Base-by-base conservation (phyloP, 2,888 invertebrate species). In the Eurytoma californica region DNA sequence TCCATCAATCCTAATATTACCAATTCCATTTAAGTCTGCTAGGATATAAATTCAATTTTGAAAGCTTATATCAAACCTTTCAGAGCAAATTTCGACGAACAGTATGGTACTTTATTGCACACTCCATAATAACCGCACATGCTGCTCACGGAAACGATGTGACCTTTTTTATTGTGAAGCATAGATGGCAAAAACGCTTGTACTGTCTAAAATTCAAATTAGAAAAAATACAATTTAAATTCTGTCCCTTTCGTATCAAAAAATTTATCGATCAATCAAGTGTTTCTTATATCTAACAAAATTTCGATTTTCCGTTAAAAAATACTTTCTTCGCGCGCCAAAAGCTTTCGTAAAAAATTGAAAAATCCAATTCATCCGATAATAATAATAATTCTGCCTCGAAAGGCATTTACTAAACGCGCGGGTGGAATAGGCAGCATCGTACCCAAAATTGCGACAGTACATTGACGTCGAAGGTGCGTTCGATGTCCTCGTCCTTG, bases 381-480 rank as follows among this genome's bases (percentile, higher is more conserved):
- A 24, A 24, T n/a, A n/a, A n/a, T n/a, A n/a, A n/a, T n/a, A n/a
- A n/a, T n/a, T n/a, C n/a, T n/a, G n/a, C n/a, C 24, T 24, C 24
- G 24, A 24, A 24, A 24, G 1, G 24, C 24, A 24, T 24, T 2
- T 1, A 24, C 2, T 24, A 24, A 24, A 24, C 24, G 24, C 24
- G 24, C 24, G 24, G 24, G 24, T 2, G 24, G 24, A 24, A 2
- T 24, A 2, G 7, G 18, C 7, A 14, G 20, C 0, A 9, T 1
- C 2, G 20, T 61, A 91, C 91, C 91, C 91, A 92, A 79, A 91
- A 90, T 55, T 92, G 90, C 1, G 91, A 87, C n/a, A 91, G 79
- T 9, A 91, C 89, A 82, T 92, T 92, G 68, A 91, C 87, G 55
- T 86, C 85, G 73, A 91, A 90, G 0, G 87, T 88, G 18, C 85